Evolutionary conservation across 1,140 invertebrate species (phyloP), one percentile per base, ranked within the genome.

Genomic region (Trypoxylus dichotomus): DNA sequence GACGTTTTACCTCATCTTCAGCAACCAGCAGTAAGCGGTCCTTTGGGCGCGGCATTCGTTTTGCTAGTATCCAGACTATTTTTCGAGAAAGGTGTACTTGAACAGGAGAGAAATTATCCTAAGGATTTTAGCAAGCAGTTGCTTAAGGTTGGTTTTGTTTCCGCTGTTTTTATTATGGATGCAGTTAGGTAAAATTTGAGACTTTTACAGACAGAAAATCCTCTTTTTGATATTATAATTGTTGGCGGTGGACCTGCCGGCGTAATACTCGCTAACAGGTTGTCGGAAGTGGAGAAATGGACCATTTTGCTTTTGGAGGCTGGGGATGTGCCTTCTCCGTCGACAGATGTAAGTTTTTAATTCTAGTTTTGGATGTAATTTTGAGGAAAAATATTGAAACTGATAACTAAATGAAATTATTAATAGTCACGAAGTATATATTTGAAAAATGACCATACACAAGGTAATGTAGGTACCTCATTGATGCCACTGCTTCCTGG

Each of bases 241-340:
- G 79, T 84, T 15, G 90, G 90, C 0, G 89, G 87, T n/a, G 90
- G 90, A 43, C 86, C 89, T 0, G 87, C 89, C 5, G 90, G 90
- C 13, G 86, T 85, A 71, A 88, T 90, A 7, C 54, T 91, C 32
- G 90, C 90, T 2, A 88, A 85, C 71, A 82, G 90, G 77, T 74
- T 91, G 21, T 85, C 89, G 8, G 85, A 87, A 74, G 71, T 71
- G 43, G 7, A 63, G 82, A 63, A 80, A 79, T 79, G 77, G 78
- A 86, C 80, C 19, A 85, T 89, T 10, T 79, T 89, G 21, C 76
- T 89, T n/a, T 29, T 89, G 29, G 81, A 82, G 75, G 81, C 81
- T 24, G 81, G 82, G 84, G 83, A 83, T 19, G 84, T 73, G 13
- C 75, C 75, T n/a, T 60, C 75, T 54, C 7, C 75, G 32, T 60